Evolutionary conservation across 1,140 invertebrate genomes (phyloP), one percentile per base, ranked within the genome.

Genomic region (Macrotrachela quadricornifera): DNA sequence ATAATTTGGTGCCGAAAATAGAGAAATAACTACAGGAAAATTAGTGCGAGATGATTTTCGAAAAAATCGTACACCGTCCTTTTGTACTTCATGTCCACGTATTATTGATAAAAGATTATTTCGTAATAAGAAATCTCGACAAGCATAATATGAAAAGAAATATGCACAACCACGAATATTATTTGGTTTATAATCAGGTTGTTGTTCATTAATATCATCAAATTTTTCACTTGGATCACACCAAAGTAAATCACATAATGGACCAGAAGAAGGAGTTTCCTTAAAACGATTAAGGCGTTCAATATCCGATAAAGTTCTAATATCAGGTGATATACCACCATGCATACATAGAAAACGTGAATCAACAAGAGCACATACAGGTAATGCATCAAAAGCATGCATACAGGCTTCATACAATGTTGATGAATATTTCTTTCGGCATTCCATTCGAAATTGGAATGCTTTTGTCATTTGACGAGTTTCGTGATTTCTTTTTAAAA

Each of bases 91-190:
- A 76, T 96, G 90, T 41, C 87, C 88, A 62, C 90, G 78, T 68
- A 87, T 92, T 64, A 96, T 92, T 57, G 95, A 75, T 74, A 94
- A 87, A 70, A 92, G 82, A 64, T 84, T 80, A 71, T 92, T 86
- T 69, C 85, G 83, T 65, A 85, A 82, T 60, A 94, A 72, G 74
- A 94, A 94, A 73, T 91, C 59, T 60, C 59, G 80, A 12, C 75
- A 70, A 51, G 74, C 63, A 59, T 73, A 68, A n/a, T 70, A 66
- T 21, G 73, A 72, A 61, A 76, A 75, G 36, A 72, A 73, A 57
- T 69, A 75, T 10, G 73, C 74, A 11, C 76, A 74, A 46, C 74
- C 74, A 56, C 74, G 63, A 30, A 30, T 41, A 17, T 42, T 18
- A 37, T 15, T 43, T 42, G 30, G 14, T 10, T 16, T 15, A 50